Evolutionary conservation across 2,797 vertebrate species (phyloP).

Genomic region (Sciurus carolinensis): DNA sequence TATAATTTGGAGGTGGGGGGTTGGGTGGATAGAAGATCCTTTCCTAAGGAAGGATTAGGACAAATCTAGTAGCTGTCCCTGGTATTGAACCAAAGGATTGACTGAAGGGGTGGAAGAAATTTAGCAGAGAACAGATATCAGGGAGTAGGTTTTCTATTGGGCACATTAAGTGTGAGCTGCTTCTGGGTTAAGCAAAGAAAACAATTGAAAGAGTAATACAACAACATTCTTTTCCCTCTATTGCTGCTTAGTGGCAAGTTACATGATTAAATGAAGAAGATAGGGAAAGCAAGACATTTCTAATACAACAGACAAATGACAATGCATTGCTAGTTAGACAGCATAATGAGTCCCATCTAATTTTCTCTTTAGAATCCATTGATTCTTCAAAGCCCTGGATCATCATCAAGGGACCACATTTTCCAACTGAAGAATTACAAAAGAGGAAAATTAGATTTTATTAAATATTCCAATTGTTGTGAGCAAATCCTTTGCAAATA

Average conservation of each 20-base stretch:
- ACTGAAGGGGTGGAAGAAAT: neutral
- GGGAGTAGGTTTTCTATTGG: neutral
- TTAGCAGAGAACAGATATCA: neutral
- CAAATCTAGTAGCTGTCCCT: neutral
- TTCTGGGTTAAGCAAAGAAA: slow-evolving; percentile 67
- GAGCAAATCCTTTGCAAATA: no score
- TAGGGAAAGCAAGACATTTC: slow-evolving; percentile 89
- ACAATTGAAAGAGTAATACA: slow-evolving; percentile 80
- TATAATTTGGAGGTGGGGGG: rapidly evolving
- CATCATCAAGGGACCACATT: no score
- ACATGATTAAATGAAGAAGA: slow-evolving; percentile 87
- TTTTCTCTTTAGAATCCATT: slow-evolving; percentile 89
- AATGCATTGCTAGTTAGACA: slow-evolving; percentile 89
- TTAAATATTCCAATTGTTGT: no score
- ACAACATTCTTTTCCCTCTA: slow-evolving; percentile 69
- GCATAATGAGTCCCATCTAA: slow-evolving; percentile 92
- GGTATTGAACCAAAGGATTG: neutral
- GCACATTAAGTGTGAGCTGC: neutral
- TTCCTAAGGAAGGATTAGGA: neutral
- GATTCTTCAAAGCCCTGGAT: no score
- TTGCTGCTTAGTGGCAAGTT: slow-evolving; percentile 77
- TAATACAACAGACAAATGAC: slow-evolving; percentile 90
- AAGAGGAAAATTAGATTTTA: no score
- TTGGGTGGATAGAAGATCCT: neutral
- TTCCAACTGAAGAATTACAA: no score